Percentiles rank a stretch among this genome's conserved stretches.
Conservation (phyloP, 1,140 invertebrate species). For the Leucophenga varia region DNA sequence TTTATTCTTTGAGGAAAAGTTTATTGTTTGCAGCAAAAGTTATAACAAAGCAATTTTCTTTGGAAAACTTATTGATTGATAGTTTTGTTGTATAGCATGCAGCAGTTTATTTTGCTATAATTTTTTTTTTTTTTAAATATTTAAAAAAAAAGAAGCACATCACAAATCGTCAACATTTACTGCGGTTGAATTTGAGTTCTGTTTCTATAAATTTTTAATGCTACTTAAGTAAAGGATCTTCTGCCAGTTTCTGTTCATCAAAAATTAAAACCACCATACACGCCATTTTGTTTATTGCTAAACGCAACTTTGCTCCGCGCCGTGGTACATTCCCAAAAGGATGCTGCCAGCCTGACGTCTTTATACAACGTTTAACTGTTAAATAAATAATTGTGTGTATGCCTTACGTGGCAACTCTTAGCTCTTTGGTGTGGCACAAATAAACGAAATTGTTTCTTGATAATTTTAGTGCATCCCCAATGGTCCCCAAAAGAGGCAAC, state of each 20-base stretch:
- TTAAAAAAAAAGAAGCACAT: too few relatives aligned
- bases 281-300: constrained; percentile 26
- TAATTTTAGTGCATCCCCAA: constrained; percentile 53
- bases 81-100: too few relatives aligned
- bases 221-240: background rate
- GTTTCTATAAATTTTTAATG: constrained; percentile 21
- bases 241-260: constrained; percentile 26
- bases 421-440: constrained; percentile 32
- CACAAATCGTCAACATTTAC: too few relatives aligned
- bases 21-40: too few relatives aligned
- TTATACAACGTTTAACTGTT: constrained; percentile 23
- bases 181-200: constrained; percentile 24
- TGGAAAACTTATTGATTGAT: too few relatives aligned
- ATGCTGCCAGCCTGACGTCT: too few relatives aligned
- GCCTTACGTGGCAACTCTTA: too few relatives aligned
- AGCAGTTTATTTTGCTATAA: too few relatives aligned
- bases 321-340: too few relatives aligned
- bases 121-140: too few relatives aligned
- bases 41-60: too few relatives aligned
- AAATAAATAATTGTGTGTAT: constrained; percentile 40
- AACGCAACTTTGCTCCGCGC: background rate
- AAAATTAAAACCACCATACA: constrained; percentile 36
- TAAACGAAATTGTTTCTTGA: constrained; percentile 56
- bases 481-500: constrained; percentile 14
- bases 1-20: too few relatives aligned